Conservation (phyloP, 1,140 invertebrate genomes). For the Pseudomyrmex dendroicus region DNA sequence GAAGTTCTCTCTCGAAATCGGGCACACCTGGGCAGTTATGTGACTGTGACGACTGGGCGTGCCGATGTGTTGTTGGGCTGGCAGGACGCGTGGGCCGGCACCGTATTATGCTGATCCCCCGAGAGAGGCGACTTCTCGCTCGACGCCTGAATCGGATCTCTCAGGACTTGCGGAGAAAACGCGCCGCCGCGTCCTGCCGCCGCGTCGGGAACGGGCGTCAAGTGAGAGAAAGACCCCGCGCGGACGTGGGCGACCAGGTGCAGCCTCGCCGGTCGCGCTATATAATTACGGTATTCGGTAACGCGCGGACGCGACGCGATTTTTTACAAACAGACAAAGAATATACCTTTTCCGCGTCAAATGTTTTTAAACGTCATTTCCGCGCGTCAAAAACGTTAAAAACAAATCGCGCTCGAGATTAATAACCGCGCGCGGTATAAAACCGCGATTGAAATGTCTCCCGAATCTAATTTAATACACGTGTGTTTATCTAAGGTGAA, state of each 20-base stretch:
- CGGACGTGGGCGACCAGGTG: slow-evolving; percentile 70
- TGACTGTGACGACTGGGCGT: slow-evolving; percentile 75
- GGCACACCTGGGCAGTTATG: slow-evolving; percentile 76
- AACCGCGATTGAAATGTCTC: too few relatives aligned
- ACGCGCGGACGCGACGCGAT: background rate
- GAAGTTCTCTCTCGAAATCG: slow-evolving; percentile 68
- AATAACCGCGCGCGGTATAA: too few relatives aligned
- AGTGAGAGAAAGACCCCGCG: slow-evolving; percentile 60
- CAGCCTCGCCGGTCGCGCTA: slow-evolving; percentile 60
- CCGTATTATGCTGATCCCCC: slow-evolving; percentile 77
- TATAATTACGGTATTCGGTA: slow-evolving; percentile 47
- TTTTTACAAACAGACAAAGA: background rate
- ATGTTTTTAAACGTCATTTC: background rate
- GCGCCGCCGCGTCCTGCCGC: slow-evolving; percentile 55
- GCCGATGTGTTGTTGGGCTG: slow-evolving; percentile 68
- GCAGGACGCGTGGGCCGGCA: slow-evolving; percentile 73
- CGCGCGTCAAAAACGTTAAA: background rate
- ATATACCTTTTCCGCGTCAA: too few relatives aligned
- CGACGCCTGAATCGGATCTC: slow-evolving; percentile 68
- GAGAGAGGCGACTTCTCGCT: slow-evolving; percentile 44
- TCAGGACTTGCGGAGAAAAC: slow-evolving; percentile 69
- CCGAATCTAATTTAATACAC: too few relatives aligned
- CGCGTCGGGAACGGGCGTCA: slow-evolving; percentile 71
- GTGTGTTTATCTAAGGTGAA: too few relatives aligned
- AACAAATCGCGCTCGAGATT: background rate